Evolutionary conservation across 2,113 vertebrate species (phyloP).

Genomic region (Psophia crepitans): DNA sequence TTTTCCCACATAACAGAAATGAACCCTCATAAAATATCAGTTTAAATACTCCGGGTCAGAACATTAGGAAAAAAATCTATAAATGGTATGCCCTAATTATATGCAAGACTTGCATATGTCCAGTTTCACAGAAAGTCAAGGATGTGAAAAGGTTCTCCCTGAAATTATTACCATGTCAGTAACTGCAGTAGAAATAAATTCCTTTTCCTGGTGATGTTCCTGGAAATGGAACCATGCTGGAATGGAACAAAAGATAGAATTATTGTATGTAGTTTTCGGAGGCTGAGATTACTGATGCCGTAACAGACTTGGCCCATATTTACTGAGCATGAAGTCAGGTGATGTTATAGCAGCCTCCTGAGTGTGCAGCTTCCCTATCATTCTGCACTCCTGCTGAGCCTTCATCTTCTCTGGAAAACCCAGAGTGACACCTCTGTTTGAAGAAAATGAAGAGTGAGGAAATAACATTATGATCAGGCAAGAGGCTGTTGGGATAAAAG

Average conservation of each 20-base stretch:
- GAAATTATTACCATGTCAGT: not conserved
- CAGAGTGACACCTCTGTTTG: not conserved
- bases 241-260: not conserved
- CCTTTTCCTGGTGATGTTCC: accelerated
- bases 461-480: not conserved
- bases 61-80: not conserved
- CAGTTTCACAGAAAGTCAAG: not conserved
- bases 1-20: not conserved
- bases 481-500: not conserved
- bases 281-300: not conserved
- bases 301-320: not conserved
- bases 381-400: not conserved
- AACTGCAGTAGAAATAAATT: not conserved
- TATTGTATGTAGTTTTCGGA: not conserved
- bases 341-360: not conserved
- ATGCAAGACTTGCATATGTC: not conserved
- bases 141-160: not conserved
- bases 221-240: not conserved
- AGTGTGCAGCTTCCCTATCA: not conserved
- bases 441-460: not conserved
- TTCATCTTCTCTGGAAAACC: not conserved
- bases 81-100: not conserved
- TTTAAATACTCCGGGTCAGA: not conserved
- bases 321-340: not conserved
- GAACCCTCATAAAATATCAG: not conserved